A percentile compares a stretch with the other conserved stretches of the same genome.
Conservation (phyloP, 23 tunicate species). For the Styela clava region DNA sequence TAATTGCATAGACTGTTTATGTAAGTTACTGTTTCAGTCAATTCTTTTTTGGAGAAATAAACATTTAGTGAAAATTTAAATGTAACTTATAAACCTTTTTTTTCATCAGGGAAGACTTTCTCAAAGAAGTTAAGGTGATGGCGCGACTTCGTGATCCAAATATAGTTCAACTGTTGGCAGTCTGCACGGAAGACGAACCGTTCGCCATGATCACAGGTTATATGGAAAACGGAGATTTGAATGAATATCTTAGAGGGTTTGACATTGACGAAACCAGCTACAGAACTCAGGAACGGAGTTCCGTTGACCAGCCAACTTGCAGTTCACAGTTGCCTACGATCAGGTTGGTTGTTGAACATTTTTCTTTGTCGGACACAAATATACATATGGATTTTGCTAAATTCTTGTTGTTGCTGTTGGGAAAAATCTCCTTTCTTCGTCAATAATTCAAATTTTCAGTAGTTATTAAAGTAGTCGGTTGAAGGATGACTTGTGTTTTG, state of each 20-base stretch:
- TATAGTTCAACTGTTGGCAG: constrained; percentile 84
- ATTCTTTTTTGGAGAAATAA: no score
- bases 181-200: constrained; percentile 63
- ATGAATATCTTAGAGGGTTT: constrained; percentile 14
- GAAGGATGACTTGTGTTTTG: no score
- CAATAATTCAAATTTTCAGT: no score
- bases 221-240: constrained; percentile 92
- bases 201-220: constrained; percentile 87
- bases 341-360: constrained; percentile 5
- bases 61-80: no score
- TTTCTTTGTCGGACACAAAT: no score
- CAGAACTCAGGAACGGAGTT: background rate
- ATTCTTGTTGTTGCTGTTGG: no score
- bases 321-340: constrained; percentile 5
- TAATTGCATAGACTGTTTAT: no score
- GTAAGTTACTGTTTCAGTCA: no score
- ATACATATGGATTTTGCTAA: no score
- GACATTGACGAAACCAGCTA: constrained; percentile 2
- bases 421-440: no score
- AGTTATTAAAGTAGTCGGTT: no score
- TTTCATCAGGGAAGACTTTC: constrained; percentile 57
- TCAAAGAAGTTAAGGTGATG: constrained; percentile 83
- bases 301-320: background rate
- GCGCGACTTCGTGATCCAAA: constrained; percentile 56
- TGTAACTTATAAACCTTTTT: no score